Evolutionary conservation across 2,797 vertebrate species (phyloP), one percentile per base, ranked within the genome.

Genomic region (Xerus rutilus): DNA sequence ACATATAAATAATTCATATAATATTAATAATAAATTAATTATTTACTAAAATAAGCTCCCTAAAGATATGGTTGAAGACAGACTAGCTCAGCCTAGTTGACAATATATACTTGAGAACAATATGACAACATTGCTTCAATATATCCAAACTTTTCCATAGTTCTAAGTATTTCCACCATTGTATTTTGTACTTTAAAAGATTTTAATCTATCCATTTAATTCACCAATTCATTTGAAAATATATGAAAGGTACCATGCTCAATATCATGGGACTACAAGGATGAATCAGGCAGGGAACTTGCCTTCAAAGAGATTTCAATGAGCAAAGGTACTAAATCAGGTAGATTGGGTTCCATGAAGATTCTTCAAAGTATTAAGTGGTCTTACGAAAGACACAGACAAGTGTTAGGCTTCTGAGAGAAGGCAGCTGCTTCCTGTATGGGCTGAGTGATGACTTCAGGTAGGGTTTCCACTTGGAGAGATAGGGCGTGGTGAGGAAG

Each of bases 1-100:
- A 73, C 35, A 21, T 85, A 70, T 83, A 93, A 78, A 94, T 87
- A 96, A 97, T 92, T 93, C 69, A 96, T 74, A 28, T 28, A 76
- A 81, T 90, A 96, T 88, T 96, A 96, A 90, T 94, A 74, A 91
- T 86, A 93, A 79, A 82, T 96, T 65, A 94, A 90, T 96, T 87
- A 95, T 96, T 96, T 91, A 95, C 90, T 88, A 69, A 93, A 89
- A 76, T 54, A 83, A 69, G 49, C 95, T 95, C 57, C 59, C 69
- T 86, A 84, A 95, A 77, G 86, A 73, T 85, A 93, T 47, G 65
- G 15, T 72, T 35, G 28, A 93, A 47, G 65, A 65, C 49, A 94
- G 91, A 67, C 78, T 47, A 65, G 86, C 85, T 95, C 45, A 84
- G 67, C 73, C 73, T 57, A 28, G 69, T 47, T 87, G 89, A 86